Base-by-base conservation (phyloP, 64 coral and sea anemone species). In the Montipora foliosa region DNA sequence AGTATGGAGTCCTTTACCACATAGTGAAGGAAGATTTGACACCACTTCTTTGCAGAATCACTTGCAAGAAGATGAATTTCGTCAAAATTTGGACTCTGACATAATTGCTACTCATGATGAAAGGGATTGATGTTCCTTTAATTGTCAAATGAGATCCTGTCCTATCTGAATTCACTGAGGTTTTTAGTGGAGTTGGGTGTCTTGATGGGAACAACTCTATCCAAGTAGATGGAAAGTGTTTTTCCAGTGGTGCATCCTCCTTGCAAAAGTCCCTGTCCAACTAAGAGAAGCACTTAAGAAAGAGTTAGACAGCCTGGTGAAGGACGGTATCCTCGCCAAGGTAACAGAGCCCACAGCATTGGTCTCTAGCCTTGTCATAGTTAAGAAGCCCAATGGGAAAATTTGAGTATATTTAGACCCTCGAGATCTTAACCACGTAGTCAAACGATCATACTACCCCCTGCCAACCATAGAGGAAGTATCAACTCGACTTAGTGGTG, bases 21-120 rank as follows among this genome's bases (percentile, higher is more conserved):
- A 88, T 88, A 47, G 86, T 88, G 86, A 88, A 88, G 86, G 68
- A 88, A 88, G 67, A 88, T 88, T 88, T 88, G 68, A 76, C 20
- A 76, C 86, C 70, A 25, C 68, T 88, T 46, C 70, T 88, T 17
- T 88, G 71, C 72, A 74, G 71, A 88, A 88, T 19, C 49, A 88
- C 86, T 16, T 88, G 69, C 72, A 70, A 76, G 75, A 88, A 88
- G 86, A 88, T 88, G 46, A 88, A 75, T 47, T 76, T 88, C 46
- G 86, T 75, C 44, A 88, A 88, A 88, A 88, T 22, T 67, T 88
- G 47, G 49, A 88, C 72, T 11, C 86, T 76, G 86, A 88, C 44
- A 75, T 88, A 75, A 88, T 75, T 47, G 71, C 86, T 55, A 88
- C 86, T 88, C 17, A 88, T 2, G 47, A 88, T 1, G 86, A 88